Conservation (phyloP, 1,140 invertebrate genomes). For the Lethocerus indicus region DNA sequence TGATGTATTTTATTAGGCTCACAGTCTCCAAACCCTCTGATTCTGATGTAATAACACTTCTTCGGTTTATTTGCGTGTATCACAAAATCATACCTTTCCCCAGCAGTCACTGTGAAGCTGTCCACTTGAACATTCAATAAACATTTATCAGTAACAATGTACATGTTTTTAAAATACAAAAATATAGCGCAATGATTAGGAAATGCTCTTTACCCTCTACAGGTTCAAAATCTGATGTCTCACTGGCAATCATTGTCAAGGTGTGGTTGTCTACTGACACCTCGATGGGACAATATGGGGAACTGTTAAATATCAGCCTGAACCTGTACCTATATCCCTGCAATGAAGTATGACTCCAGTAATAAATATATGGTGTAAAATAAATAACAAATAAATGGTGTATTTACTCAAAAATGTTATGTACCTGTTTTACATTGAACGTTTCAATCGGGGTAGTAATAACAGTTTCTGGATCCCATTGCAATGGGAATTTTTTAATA, state of each 20-base stretch:
- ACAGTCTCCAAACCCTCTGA: conserved; percentile 25
- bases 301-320: conserved; percentile 29
- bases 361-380: not conserved
- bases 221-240: conserved; percentile 35
- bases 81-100: conserved; percentile 35
- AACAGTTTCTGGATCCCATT: not conserved
- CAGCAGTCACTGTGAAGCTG: conserved; percentile 21
- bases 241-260: conserved; percentile 29
- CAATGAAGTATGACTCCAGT: conserved; percentile 1
- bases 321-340: conserved; percentile 29
- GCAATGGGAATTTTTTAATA: conserved; percentile 6
- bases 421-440: conserved; percentile 13
- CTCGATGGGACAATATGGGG: conserved; percentile 32
- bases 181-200: too few relatives aligned
- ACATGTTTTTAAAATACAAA: not conserved
- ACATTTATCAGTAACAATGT: too few relatives aligned
- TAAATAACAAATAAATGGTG: not conserved
- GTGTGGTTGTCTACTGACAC: conserved; percentile 26
- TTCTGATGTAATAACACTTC: conserved; percentile 31
- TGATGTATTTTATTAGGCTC: conserved; percentile 19
- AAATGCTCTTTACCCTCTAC: conserved; percentile 19
- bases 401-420: not conserved
- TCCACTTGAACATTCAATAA: conserved; percentile 17
- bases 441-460: conserved; percentile 13
- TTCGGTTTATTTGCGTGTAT: conserved; percentile 24